phyloP scores from a whole-genome alignment of 2,888 invertebrate species.

The Hartigia nigra region DNA sequence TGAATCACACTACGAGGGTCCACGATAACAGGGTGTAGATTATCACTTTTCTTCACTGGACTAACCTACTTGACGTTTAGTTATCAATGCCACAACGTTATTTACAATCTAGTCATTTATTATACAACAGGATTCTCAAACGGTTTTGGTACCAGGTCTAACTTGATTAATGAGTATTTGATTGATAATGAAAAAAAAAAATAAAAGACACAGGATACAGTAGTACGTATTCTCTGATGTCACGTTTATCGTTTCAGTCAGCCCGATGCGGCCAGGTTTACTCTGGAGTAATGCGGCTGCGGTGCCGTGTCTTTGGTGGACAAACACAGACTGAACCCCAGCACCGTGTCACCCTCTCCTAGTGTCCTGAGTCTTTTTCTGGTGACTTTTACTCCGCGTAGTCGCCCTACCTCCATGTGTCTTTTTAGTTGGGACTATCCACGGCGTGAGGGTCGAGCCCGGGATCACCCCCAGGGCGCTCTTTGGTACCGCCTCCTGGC shows the following conservation, averaged over 20 bases:
- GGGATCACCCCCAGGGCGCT: conserved; percentile 28
- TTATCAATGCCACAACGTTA: background rate
- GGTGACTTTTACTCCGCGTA: conserved; percentile 28
- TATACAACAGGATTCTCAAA: background rate
- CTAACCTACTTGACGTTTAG: background rate
- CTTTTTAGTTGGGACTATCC: background rate
- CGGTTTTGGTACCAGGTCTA: background rate
- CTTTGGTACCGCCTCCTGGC: conserved; percentile 60
- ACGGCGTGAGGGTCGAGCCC: conserved; percentile 42
- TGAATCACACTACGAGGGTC: background rate
- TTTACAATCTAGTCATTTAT: background rate
- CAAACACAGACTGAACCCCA: conserved; percentile 64
- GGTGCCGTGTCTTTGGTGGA: conserved; percentile 60
- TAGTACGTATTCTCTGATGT: background rate
- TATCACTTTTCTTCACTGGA: background rate
- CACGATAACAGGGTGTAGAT: background rate
- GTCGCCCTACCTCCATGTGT: conserved; percentile 18
- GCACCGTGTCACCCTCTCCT: conserved; percentile 56
- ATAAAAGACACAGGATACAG: background rate
- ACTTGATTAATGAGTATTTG: background rate
- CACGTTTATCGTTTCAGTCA: background rate
- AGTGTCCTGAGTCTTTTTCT: conserved; percentile 49
- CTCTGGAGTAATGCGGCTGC: conserved; percentile 9
- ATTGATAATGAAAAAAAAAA: background rate
- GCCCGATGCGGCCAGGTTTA: conserved; percentile 8